A percentile compares a stretch with the other conserved stretches of the same genome.
These are phyloP conservation scores for Melanotaenia nigrans DNA, from an alignment of 2,797 vertebrate species.

Conservation along the genomic window DNA sequence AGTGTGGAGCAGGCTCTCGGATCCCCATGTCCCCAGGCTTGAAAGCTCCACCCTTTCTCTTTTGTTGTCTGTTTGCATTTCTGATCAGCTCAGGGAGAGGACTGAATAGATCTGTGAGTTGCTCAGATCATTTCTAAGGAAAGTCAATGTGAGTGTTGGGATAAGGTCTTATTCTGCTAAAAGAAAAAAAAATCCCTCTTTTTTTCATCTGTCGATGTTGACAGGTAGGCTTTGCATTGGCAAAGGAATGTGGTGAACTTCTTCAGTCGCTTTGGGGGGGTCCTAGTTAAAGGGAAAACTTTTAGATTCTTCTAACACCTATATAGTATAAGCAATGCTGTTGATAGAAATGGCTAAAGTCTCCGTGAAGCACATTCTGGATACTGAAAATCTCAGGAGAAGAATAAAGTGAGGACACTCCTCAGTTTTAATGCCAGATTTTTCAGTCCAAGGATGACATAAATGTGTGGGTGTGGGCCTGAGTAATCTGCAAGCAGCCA, in stretches of 20 bases:
- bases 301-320: conserved; percentile 20
- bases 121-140: conserved; percentile 11
- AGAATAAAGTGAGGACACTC: conserved; percentile 22
- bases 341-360: background rate
- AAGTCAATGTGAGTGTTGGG: conserved; percentile 35
- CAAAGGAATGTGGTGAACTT: conserved; percentile 61
- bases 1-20: conserved; percentile 7
- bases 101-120: conserved; percentile 27
- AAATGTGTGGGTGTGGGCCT: conserved; percentile 45
- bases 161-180: conserved; percentile 50
- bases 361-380: background rate
- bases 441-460: conserved; percentile 38
- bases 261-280: conserved; percentile 30
- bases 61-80: conserved; percentile 38
- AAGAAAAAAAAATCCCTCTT: conserved; percentile 42
- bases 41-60: conserved; percentile 17
- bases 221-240: conserved; percentile 59
- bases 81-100: conserved; percentile 35
- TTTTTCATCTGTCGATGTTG: conserved; percentile 55
- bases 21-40: conserved; percentile 11
- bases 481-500: conserved; percentile 36
- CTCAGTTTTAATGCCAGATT: conserved; percentile 32
- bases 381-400: conserved; percentile 27
- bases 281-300: conserved; percentile 40
- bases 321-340: background rate